phyloP scores from a whole-genome alignment of 2,113 vertebrate genomes.

The Brachirus orientalis region DNA sequence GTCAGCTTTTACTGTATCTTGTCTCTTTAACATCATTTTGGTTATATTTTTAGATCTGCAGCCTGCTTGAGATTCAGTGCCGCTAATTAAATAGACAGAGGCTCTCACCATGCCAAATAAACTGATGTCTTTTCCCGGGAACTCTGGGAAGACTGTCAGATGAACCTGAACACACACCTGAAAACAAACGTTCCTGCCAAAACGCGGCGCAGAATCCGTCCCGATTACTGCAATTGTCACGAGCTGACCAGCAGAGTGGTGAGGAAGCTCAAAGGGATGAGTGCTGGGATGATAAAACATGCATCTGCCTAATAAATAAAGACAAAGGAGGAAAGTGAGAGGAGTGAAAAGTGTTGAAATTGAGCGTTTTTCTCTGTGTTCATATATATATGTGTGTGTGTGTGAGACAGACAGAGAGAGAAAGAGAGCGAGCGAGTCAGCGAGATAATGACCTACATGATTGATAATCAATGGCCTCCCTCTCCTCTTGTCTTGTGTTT shows the following conservation, averaged over 20 bases:
- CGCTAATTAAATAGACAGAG: conserved; percentile 74
- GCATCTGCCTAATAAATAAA: conserved; percentile 57
- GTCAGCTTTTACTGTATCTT: conserved; percentile 77
- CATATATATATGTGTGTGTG: conserved; percentile 28
- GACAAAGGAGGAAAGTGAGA: conserved; percentile 40
- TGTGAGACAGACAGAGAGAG: neutral
- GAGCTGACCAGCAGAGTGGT: conserved; percentile 54
- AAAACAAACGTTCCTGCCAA: conserved; percentile 46
- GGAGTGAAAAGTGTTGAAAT: conserved; percentile 53
- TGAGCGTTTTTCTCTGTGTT: conserved; percentile 32
- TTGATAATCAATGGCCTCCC: conserved; percentile 84
- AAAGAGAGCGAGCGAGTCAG: conserved; percentile 34
- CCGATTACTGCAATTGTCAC: conserved; percentile 59
- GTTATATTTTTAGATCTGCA: conserved; percentile 76
- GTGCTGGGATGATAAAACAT: conserved; percentile 54
- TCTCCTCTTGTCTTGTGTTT: conserved; percentile 78
- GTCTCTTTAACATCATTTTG: conserved; percentile 79
- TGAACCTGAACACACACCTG: conserved; percentile 41
- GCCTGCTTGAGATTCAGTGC: conserved; percentile 72
- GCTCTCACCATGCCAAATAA: conserved; percentile 66
- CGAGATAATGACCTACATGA: conserved; percentile 81
- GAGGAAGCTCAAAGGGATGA: conserved; percentile 46
- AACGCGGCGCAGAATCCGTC: conserved; percentile 35
- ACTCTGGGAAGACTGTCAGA: conserved; percentile 64
- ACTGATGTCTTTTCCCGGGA: conserved; percentile 63